phyloP scores from a whole-genome alignment of 2,797 vertebrate genomes.

The Furcifer pardalis region DNA sequence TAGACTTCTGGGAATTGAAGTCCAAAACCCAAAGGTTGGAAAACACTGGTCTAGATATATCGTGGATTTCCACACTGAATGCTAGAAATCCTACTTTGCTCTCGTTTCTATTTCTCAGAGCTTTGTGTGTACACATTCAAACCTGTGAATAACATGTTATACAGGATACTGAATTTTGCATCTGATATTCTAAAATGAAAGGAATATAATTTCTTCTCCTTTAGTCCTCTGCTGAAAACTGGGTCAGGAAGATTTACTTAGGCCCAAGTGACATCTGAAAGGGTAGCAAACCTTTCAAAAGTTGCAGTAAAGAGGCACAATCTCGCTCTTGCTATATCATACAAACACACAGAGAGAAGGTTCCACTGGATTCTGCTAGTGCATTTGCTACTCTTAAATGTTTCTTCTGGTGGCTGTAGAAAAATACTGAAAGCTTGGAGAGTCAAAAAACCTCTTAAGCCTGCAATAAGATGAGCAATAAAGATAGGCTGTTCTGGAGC shows the following conservation, averaged over 20 bases:
- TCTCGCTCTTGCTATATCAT: no score
- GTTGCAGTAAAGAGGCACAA: neutral
- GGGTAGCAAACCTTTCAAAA: no score
- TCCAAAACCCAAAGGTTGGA: no score
- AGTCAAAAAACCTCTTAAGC: neutral
- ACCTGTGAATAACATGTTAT: neutral
- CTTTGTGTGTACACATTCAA: neutral
- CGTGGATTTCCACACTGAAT: neutral
- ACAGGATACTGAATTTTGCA: neutral
- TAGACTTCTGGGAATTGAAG: no score
- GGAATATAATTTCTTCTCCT: neutral
- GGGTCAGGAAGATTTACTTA: no score
- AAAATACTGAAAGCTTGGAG: neutral
- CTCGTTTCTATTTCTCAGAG: neutral
- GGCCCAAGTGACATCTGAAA: no score
- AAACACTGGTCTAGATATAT: no score
- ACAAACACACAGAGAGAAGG: no score
- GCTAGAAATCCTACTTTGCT: neutral
- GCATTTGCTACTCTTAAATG: no score
- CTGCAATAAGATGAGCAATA: neutral
- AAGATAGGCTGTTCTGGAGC: neutral
- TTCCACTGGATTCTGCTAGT: neutral
- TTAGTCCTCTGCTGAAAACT: neutral
- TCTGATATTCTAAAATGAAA: neutral
- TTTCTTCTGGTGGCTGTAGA: neutral